phyloP scores from a whole-genome alignment of 2,113 vertebrate species.

The Vicugna pacos region DNA sequence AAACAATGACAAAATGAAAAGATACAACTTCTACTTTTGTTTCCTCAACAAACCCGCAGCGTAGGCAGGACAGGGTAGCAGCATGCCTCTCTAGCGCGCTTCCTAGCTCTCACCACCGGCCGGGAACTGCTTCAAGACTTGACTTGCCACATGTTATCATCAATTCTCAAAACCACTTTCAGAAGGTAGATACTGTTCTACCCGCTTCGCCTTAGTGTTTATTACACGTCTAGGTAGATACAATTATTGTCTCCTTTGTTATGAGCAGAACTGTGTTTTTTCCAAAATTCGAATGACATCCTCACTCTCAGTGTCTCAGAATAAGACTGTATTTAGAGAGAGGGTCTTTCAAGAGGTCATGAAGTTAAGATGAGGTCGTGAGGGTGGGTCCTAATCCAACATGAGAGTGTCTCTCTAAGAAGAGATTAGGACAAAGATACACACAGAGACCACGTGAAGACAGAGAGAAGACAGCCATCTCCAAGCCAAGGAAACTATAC shows the following conservation, averaged over 20 bases:
- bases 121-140: neutral
- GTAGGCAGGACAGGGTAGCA: neutral
- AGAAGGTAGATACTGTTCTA: neutral
- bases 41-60: neutral
- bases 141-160: neutral
- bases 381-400: neutral
- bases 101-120: neutral
- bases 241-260: neutral
- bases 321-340: neutral
- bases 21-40: neutral
- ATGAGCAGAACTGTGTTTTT: neutral
- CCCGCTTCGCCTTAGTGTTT: neutral
- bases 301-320: neutral
- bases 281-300: neutral
- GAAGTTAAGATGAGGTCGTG: neutral
- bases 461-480: neutral
- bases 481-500: neutral
- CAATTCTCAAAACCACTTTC: neutral
- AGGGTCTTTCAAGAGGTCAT: neutral
- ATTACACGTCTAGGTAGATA: neutral
- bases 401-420: neutral
- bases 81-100: neutral
- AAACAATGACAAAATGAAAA: neutral
- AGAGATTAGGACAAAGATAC: neutral
- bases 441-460: neutral